Percentiles rank a stretch among this genome's conserved stretches.
These are phyloP conservation scores for Drosophila elegans DNA, from an alignment of 1,140 invertebrate species.

Conservation along the genomic window DNA sequence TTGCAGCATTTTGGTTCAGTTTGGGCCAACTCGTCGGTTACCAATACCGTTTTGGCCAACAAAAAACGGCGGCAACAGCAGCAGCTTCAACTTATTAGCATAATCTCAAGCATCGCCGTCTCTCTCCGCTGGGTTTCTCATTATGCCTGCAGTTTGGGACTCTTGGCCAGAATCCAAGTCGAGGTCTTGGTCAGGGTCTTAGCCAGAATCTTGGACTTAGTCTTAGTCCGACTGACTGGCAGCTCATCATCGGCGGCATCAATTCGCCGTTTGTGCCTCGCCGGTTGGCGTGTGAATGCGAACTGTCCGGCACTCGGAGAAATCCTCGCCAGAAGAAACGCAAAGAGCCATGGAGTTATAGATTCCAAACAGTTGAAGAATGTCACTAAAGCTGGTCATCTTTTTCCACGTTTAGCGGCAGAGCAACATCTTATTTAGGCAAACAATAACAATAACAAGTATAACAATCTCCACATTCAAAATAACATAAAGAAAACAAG, in stretches of 20 bases:
- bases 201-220: conserved; percentile 2
- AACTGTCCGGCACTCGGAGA: conserved; percentile 25
- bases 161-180: conserved; percentile 11
- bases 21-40: conserved; percentile 52
- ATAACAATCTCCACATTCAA: too few species aligned
- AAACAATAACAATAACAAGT: too few species aligned
- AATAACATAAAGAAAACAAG: too few species aligned
- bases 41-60: conserved; percentile 63
- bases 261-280: conserved; percentile 71
- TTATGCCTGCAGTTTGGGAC: conserved; percentile 48
- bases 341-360: neutral
- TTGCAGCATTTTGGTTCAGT: conserved; percentile 46
- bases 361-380: neutral
- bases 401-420: too few species aligned
- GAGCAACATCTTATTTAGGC: too few species aligned
- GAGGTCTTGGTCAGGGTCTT: conserved; percentile 3
- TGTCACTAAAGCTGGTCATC: too few species aligned
- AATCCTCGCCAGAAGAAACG: conserved; percentile 6
- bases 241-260: conserved; percentile 77
- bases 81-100: conserved; percentile 75
- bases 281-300: conserved; percentile 71
- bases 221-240: conserved; percentile 40
- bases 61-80: conserved; percentile 17
- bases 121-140: conserved; percentile 47
- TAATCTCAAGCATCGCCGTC: conserved; percentile 64